These are phyloP conservation scores for Pogona vitticeps DNA, from an alignment of 2,113 vertebrate genomes.

Conservation along the genomic window DNA sequence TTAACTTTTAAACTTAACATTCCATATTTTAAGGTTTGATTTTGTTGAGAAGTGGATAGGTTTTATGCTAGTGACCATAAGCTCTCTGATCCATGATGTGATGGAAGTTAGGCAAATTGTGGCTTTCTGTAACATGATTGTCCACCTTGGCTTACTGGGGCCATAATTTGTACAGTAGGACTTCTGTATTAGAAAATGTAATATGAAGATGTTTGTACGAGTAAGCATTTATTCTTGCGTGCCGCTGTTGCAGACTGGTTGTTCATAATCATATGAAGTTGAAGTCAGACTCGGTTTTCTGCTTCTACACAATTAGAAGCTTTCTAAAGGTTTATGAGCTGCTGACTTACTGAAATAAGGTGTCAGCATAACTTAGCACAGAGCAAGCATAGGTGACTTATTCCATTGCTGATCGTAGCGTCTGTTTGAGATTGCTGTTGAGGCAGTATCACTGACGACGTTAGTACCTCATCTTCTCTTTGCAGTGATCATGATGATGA, in stretches of 20 bases:
- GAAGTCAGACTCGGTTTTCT: background rate
- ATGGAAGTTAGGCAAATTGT: background rate
- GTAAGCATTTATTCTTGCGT: background rate
- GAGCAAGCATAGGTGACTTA: no score
- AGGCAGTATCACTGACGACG: background rate
- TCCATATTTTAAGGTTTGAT: background rate
- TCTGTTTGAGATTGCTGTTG: rapidly evolving
- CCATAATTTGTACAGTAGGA: background rate
- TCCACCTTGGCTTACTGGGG: background rate
- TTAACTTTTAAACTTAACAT: background rate
- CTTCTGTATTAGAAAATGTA: background rate
- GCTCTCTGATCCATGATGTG: background rate
- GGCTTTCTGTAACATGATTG: background rate
- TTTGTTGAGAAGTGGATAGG: no score
- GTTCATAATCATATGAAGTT: rapidly evolving
- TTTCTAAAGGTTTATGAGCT: no score
- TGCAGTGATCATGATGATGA: constrained; percentile 95
- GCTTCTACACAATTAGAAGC: background rate
- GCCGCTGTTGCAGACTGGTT: background rate
- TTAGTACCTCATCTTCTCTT: constrained; percentile 31
- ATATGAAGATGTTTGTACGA: no score
- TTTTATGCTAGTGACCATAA: background rate
- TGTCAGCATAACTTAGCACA: background rate
- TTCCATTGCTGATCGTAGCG: background rate
- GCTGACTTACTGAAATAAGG: background rate